These are phyloP conservation scores for Cyphomyrus plagiostoma DNA, from an alignment of 2,113 vertebrate species.

Conservation along the genomic window DNA sequence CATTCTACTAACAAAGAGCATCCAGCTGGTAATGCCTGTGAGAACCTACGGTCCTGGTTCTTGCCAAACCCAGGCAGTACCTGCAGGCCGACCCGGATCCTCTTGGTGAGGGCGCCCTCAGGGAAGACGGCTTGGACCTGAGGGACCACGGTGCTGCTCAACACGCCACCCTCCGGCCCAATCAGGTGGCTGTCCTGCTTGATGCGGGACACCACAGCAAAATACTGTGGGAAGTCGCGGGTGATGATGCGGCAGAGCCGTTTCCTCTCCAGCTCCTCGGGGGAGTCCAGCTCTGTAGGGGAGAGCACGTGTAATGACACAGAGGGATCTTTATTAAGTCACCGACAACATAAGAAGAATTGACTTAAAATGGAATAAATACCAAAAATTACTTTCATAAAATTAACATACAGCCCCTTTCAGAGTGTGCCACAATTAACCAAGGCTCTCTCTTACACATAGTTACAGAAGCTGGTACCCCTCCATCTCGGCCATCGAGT, in stretches of 20 bases:
- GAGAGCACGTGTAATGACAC: not conserved
- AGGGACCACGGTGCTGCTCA: slow-evolving; percentile 91
- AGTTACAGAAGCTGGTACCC: slow-evolving; percentile 32
- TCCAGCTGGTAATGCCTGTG: not conserved
- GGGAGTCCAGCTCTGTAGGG: slow-evolving; percentile 76
- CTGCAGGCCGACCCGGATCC: slow-evolving; percentile 94
- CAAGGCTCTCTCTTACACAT: not conserved
- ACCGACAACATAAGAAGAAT: not conserved
- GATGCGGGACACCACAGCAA: slow-evolving; percentile 89
- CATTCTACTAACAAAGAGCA: not conserved
- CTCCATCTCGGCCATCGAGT: no score
- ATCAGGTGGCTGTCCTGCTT: slow-evolving; percentile 96
- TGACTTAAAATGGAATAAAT: not conserved
- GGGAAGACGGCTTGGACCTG: slow-evolving; percentile 95
- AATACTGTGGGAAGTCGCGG: slow-evolving; percentile 94
- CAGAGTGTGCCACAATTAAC: no score
- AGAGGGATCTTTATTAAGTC: not conserved
- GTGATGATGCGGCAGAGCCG: slow-evolving; percentile 95
- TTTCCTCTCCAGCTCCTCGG: slow-evolving; percentile 88
- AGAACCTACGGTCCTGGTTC: not conserved
- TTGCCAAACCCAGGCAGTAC: slow-evolving; percentile 48
- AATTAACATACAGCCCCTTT: not conserved
- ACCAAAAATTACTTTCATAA: not conserved
- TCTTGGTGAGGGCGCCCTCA: slow-evolving; percentile 90
- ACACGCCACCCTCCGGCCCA: slow-evolving; percentile 90